A percentile compares a stretch with the other conserved stretches of the same genome.
These are phyloP conservation scores for Melipona bicolor DNA, from an alignment of 2,888 invertebrate genomes.

Conservation along the genomic window DNA sequence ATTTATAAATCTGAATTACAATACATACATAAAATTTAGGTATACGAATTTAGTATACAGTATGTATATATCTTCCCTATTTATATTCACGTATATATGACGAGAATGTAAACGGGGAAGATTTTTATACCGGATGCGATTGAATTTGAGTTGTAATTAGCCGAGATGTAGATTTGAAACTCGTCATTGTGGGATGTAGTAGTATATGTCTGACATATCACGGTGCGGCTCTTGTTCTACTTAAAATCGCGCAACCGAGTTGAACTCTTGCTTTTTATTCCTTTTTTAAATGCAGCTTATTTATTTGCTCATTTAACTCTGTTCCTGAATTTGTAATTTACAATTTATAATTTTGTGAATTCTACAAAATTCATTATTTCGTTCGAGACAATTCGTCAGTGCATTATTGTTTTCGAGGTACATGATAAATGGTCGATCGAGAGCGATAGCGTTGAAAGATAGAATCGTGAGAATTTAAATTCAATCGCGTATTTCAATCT, in stretches of 20 bases:
- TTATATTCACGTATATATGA: background rate
- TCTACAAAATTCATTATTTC: background rate
- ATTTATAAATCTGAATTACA: too few relatives aligned
- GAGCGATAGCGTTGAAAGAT: background rate
- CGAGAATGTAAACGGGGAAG: background rate
- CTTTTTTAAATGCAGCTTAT: too few relatives aligned
- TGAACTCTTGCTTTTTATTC: background rate
- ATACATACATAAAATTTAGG: too few relatives aligned
- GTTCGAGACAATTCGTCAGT: slow-evolving; percentile 13
- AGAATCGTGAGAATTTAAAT: too few relatives aligned
- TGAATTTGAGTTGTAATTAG: background rate
- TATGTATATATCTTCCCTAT: too few relatives aligned
- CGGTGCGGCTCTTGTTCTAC: too few relatives aligned
- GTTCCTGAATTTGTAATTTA: too few relatives aligned
- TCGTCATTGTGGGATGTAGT: background rate
- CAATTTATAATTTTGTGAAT: too few relatives aligned
- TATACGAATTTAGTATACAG: too few relatives aligned
- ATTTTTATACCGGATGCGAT: background rate
- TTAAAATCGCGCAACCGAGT: background rate
- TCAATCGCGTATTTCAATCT: too few relatives aligned
- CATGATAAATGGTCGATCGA: background rate
- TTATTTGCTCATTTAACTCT: too few relatives aligned
- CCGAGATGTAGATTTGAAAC: background rate
- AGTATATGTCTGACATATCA: too few relatives aligned
- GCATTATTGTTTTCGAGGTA: background rate